Evolutionary conservation across 2,888 invertebrate genomes (phyloP), one percentile per base, ranked within the genome.

Genomic region (Deilephila elpenor): DNA sequence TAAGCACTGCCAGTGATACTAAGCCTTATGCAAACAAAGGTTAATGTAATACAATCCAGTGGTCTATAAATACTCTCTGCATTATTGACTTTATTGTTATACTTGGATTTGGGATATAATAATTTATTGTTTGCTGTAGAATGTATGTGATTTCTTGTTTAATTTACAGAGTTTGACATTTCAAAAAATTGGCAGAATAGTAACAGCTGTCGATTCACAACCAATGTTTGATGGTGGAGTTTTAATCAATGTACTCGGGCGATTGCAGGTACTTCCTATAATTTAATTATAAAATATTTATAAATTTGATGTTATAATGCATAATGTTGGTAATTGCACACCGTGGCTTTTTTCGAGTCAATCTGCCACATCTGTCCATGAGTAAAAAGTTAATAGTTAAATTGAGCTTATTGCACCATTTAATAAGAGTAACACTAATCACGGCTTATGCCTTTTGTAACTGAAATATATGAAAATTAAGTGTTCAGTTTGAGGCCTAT

Each of bases 221-320:
- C 99, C 99, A n/a, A 99, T 98, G 96, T 98, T 98, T 87, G 99
- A 99, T 94, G 99, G 99, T 76, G 99, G 99, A 78, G 98, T 99
- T 81, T 93, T 99, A 90, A 98, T 99, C 82, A 98, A 98, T 95
- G 99, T 99, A 72, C 96, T 99, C 82, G 99, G 99, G 84, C 97
- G 99, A 95, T 95, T 99, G 88, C 98, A 99, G 97, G 99, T 99
- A 94, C 93, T 94, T 88, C 32, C 20, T 17, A 20, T n/a, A 6
- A n/a, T 34, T 14, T 53, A 11, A 51, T 72, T 20, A 11, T 60
- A 17, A 37, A 20, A 5, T 20, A 44, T n/a, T 7, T 34, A 17
- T 3, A 25, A 25, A 34, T n/a, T 59, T 44, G 44, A 14, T 8
- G 17, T 8, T 29, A 56, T 34, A 8, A 32, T 32, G 17, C 34